phyloP scores from a whole-genome alignment of 2,888 invertebrate genomes.

The Crocallis elinguaria region DNA sequence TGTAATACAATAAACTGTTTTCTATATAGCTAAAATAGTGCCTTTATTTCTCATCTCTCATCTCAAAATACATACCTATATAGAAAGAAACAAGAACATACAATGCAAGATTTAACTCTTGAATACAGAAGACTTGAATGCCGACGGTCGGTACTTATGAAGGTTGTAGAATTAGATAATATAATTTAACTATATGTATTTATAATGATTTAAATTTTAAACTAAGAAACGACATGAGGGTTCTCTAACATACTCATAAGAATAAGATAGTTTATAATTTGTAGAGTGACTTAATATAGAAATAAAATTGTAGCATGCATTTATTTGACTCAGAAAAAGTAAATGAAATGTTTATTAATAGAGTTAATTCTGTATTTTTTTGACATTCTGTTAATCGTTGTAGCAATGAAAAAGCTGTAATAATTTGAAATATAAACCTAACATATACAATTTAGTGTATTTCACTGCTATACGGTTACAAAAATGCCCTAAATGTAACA shows the following conservation, averaged over 20 bases:
- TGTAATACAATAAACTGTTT: no score
- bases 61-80: background rate
- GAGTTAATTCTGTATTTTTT: background rate
- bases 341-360: background rate
- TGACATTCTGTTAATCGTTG: no score
- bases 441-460: no score
- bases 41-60: conserved; percentile 7
- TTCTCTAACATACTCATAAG: conserved; percentile 27
- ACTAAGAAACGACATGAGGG: conserved; percentile 15
- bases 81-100: background rate
- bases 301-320: no score
- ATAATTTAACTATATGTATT: conserved; percentile 13
- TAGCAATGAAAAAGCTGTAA: no score
- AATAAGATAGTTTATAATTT: conserved; percentile 21
- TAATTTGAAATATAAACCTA: no score
- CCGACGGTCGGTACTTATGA: conserved; percentile 29
- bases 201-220: conserved; percentile 8
- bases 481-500: no score
- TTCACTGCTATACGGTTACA: no score
- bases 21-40: background rate
- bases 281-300: conserved; percentile 4
- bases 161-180: conserved; percentile 31
- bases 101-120: conserved; percentile 34
- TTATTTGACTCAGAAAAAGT: conserved; percentile 12
- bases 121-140: no score